Conservation (phyloP, 2,113 vertebrate species). For the Odobenus rosmarus region DNA sequence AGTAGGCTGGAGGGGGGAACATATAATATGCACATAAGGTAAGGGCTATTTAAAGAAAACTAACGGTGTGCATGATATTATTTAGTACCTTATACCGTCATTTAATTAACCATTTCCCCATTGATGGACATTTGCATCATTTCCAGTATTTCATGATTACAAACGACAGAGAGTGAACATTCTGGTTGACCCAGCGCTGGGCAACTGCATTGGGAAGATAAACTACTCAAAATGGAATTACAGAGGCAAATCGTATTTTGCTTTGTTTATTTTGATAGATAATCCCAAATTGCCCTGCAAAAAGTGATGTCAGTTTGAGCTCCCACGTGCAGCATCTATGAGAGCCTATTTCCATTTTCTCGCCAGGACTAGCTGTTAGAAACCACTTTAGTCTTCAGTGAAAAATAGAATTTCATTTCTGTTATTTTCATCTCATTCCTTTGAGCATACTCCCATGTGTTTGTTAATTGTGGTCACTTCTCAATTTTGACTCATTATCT, state of each 20-base stretch:
- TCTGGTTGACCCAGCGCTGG: neutral
- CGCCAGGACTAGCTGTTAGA: neutral
- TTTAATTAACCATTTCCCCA: neutral
- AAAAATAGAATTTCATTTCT: neutral
- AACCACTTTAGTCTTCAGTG: neutral
- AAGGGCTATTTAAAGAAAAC: neutral
- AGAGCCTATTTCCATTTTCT: neutral
- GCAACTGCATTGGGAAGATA: neutral
- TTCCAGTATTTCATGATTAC: neutral
- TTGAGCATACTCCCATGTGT: neutral
- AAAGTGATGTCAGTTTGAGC: neutral
- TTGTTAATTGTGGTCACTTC: neutral
- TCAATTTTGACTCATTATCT: neutral
- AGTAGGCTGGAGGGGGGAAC: rapidly evolving
- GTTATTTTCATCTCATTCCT: neutral
- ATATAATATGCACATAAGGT: neutral
- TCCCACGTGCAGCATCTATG: neutral
- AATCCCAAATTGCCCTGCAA: neutral
- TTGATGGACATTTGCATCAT: neutral
- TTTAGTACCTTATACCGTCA: neutral
- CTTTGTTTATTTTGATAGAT: neutral
- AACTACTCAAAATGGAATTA: neutral
- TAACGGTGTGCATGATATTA: neutral
- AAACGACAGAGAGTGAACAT: neutral
- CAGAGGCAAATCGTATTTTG: neutral